Percentiles rank a stretch among this genome's conserved stretches.
Conservation (phyloP, 2,888 invertebrate genomes). For the Nephrotoma appendiculata region DNA sequence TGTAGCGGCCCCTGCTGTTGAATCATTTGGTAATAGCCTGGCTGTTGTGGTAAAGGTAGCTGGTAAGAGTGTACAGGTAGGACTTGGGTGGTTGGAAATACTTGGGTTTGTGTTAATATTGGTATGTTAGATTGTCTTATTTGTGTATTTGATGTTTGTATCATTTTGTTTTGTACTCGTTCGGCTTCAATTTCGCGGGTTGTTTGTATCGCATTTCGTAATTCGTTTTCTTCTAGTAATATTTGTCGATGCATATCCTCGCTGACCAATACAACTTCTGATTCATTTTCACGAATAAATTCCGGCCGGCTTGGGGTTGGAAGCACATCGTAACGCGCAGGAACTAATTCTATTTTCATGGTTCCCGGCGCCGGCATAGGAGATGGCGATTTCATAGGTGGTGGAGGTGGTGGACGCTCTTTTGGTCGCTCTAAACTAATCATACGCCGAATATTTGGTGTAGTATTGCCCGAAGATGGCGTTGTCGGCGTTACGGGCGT, state of each 20-base stretch:
- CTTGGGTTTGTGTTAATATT: conserved; percentile 24
- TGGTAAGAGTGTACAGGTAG: conserved; percentile 31
- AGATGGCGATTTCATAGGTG: conserved; percentile 15
- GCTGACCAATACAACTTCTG: conserved; percentile 28
- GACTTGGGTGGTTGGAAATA: conserved; percentile 32
- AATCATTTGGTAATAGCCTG: conserved; percentile 15
- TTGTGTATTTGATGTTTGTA: conserved; percentile 2
- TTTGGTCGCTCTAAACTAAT: conserved; percentile 24
- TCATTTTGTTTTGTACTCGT: not conserved
- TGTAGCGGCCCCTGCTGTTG: conserved; percentile 1
- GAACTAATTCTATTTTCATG: conserved; percentile 25
- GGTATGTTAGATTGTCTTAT: conserved; percentile 5
- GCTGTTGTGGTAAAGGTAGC: conserved; percentile 30
- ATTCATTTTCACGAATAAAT: conserved; percentile 29
- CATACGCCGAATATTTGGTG: conserved; percentile 13
- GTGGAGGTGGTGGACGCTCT: conserved; percentile 32
- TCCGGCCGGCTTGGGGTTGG: conserved; percentile 25
- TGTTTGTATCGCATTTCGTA: conserved; percentile 26
- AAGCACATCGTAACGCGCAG: conserved; percentile 18
- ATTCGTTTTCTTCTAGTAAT: conserved; percentile 28
- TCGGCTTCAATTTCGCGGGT: conserved; percentile 5
- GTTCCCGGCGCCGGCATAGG: not conserved
- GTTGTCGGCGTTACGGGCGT: conserved; percentile 10
- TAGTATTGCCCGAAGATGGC: conserved; percentile 5
- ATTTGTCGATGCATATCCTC: conserved; percentile 30